Percentiles rank a stretch among this genome's conserved stretches.
These are phyloP conservation scores for Mastacembelus armatus DNA, from an alignment of 2,797 vertebrate genomes.

Conservation along the genomic window DNA sequence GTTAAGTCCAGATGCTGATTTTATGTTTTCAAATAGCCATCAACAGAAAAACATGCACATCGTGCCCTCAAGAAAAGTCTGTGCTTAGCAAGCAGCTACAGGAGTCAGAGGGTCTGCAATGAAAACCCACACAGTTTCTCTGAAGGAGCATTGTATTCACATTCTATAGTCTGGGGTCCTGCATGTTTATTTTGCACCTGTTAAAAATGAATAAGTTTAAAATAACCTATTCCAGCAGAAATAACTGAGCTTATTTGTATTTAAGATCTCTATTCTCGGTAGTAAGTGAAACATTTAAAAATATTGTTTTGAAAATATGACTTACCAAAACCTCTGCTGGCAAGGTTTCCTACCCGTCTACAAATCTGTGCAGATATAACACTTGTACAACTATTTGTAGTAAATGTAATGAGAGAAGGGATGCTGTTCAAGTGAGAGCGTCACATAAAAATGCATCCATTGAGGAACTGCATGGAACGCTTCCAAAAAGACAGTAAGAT, in stretches of 20 bases:
- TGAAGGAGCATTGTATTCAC: constrained; percentile 18
- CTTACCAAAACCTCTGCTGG: constrained; percentile 21
- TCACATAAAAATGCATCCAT: constrained; percentile 68
- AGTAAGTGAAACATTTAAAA: constrained; percentile 11
- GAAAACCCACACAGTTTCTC: constrained; percentile 28
- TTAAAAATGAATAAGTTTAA: constrained; percentile 12
- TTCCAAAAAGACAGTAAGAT: constrained; percentile 75
- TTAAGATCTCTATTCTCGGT: too few relatives aligned
- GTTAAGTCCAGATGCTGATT: constrained; percentile 71
- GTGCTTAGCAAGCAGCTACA: constrained; percentile 65
- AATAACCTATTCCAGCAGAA: not conserved
- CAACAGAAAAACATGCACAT: constrained; percentile 58
- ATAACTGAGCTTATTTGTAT: too few relatives aligned
- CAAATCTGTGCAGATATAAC: constrained; percentile 21
- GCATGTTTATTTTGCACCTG: constrained; percentile 8
- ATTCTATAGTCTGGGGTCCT: not conserved
- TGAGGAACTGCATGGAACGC: constrained; percentile 66
- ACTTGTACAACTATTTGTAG: not conserved
- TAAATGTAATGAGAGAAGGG: constrained; percentile 39
- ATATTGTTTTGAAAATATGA: constrained; percentile 19
- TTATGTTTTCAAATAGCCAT: constrained; percentile 66
- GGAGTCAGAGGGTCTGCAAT: constrained; percentile 40
- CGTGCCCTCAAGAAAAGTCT: constrained; percentile 60
- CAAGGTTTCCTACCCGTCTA: constrained; percentile 24
- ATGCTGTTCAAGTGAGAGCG: constrained; percentile 41